Percentiles rank a stretch among this genome's conserved stretches.
Evolutionary conservation across 2,888 invertebrate species (phyloP).

Genomic region (Cryptosula pallasiana): DNA sequence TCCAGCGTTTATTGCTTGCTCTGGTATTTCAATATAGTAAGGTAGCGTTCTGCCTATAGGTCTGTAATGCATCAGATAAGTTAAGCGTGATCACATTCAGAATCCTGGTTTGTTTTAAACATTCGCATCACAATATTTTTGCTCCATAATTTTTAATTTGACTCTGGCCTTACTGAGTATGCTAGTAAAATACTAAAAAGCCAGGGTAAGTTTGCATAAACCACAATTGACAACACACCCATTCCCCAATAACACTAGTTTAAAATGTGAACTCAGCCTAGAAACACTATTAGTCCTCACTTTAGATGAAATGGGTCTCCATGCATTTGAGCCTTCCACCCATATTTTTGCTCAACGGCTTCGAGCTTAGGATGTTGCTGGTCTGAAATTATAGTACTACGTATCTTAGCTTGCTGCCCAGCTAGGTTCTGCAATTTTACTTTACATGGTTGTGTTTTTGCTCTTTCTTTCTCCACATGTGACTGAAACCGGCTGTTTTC

Average conservation of each 20-base stretch:
- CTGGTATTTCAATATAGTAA: not conserved
- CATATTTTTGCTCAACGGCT: constrained; percentile 37
- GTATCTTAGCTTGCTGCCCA: not conserved
- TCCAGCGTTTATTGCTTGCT: not conserved
- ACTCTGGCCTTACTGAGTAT: no score
- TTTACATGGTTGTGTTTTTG: not conserved
- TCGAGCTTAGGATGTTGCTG: constrained; percentile 31
- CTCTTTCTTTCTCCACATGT: no score
- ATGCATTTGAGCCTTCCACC: constrained; percentile 46
- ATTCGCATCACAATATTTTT: no score
- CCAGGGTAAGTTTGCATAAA: no score
- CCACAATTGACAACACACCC: no score
- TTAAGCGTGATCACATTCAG: no score
- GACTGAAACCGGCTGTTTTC: no score
- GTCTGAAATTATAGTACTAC: not conserved
- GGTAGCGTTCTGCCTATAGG: not conserved
- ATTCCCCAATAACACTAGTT: no score
- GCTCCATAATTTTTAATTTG: no score
- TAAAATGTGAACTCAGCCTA: no score
- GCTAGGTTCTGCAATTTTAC: not conserved
- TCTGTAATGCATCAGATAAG: not conserved
- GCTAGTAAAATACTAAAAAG: no score
- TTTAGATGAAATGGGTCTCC: constrained; percentile 46
- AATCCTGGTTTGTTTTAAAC: no score
- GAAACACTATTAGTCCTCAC: constrained; percentile 31